Conservation (phyloP, 2,113 vertebrate genomes). For the Narcine bancroftii region DNA sequence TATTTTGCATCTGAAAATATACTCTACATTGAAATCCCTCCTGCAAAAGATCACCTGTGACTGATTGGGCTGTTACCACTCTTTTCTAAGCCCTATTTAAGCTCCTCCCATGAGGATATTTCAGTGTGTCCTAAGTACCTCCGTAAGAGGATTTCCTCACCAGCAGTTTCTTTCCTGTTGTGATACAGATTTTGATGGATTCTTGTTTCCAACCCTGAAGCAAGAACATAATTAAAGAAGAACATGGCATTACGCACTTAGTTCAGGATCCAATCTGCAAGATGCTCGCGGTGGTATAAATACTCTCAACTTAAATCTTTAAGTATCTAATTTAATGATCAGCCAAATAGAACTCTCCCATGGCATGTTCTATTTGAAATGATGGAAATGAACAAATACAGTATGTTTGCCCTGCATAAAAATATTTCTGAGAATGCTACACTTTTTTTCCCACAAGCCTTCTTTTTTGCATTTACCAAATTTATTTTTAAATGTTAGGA, state of each 20-base stretch:
- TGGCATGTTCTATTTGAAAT: neutral
- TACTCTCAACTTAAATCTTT: neutral
- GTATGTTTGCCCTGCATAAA: neutral
- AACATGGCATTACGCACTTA: neutral
- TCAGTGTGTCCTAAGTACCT: neutral
- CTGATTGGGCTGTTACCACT: neutral
- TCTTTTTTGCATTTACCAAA: neutral
- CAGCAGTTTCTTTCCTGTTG: slow-evolving; percentile 41
- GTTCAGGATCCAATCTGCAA: neutral
- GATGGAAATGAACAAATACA: neutral
- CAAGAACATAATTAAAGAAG: neutral
- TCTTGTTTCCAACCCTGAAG: neutral
- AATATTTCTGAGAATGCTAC: neutral
- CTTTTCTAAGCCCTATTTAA: neutral
- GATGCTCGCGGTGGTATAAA: neutral
- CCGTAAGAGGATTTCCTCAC: slow-evolving; percentile 38
- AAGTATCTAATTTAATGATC: neutral
- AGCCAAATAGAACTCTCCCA: neutral
- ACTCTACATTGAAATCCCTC: neutral
- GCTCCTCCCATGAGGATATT: slow-evolving; percentile 34
- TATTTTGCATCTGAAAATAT: neutral
- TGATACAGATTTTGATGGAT: slow-evolving; percentile 37
- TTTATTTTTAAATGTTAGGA: neutral
- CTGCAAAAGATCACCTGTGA: neutral
- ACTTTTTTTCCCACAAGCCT: neutral